Base-by-base conservation (phyloP, 2,113 vertebrate genomes). In the Capreolus pygargus region DNA sequence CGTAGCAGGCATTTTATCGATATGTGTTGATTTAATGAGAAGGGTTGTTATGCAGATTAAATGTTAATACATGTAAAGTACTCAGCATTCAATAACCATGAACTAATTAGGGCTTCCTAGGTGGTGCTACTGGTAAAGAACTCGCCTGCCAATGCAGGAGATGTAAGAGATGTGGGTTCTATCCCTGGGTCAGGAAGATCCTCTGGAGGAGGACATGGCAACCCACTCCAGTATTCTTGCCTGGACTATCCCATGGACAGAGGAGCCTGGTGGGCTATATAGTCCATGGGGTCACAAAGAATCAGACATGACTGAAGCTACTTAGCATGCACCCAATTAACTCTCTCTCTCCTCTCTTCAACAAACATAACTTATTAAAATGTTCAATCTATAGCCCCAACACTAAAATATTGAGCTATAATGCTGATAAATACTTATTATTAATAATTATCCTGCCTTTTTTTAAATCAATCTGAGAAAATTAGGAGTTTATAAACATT, bases 331-430 rank as follows among this genome's bases (percentile, higher is more conserved):
- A 93, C n/a, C 89, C 58, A 47, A 23, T 47, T 87, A 92, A 89
- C 45, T 58, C 39, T 87, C 90, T 96, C 13, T 94, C 67, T 86
- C 74, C 25, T 93, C 3, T 87, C n/a, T 13, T 23, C 30, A 86
- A 47, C 43, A 95, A 98, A 89, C 28, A 79, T 23, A 55, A 60
- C 78, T 96, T 67, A 83, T 85, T 88, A 87, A 96, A 94, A 64
- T 17, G 33, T 74, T 55, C 16, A 25, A 60, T 70, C 82, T 70
- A 52, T 87, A 74, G 81, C 52, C 91, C 87, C 60, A 58, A 43
- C 61, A 90, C 52, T 64, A 92, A 92, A 90, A 14, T 33, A 88
- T 23, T 91, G 79, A 45, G 23, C 12, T 60, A 78, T 54, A 76
- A 55, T 45, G 50, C 3, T 84, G 23, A 39, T 43, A 93, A 82